Conservation (phyloP, 2,888 invertebrate species). For the Leptinotarsa juncta region DNA sequence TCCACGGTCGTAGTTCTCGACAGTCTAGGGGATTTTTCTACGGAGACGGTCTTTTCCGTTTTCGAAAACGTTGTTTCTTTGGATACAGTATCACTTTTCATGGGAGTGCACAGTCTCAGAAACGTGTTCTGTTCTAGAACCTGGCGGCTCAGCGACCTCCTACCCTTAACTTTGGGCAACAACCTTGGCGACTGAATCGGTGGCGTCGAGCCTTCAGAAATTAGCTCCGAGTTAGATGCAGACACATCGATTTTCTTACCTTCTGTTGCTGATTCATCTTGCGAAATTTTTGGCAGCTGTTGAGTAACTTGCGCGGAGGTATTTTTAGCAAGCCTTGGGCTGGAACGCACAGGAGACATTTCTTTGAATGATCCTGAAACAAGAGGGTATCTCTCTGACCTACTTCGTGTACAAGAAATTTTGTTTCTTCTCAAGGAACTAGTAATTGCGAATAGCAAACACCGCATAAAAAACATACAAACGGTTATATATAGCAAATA, state of each 20-base stretch:
- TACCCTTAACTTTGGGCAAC: conserved; percentile 42
- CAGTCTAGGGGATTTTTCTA: conserved; percentile 27
- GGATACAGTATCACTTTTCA: conserved; percentile 10
- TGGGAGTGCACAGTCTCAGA: conserved; percentile 33
- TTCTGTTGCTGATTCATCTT: neutral
- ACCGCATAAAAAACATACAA: no score
- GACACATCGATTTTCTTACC: conserved; percentile 4
- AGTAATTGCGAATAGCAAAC: no score
- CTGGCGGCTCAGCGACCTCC: conserved; percentile 52
- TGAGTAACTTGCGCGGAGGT: neutral
- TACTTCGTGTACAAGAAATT: no score
- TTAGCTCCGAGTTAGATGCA: neutral
- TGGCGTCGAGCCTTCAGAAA: conserved; percentile 14
- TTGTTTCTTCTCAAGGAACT: no score
- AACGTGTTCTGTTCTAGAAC: conserved; percentile 55
- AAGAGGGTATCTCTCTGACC: neutral
- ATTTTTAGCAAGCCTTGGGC: conserved; percentile 51
- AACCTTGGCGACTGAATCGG: conserved; percentile 32
- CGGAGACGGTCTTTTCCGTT: conserved; percentile 29
- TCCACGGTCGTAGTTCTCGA: conserved; percentile 27
- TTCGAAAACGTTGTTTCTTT: conserved; percentile 27
- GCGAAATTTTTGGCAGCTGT: neutral
- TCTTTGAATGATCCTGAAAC: conserved; percentile 47
- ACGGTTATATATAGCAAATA: no score
- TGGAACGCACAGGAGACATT: conserved; percentile 50